These are phyloP conservation scores for Empis stercorea DNA, from an alignment of 2,888 invertebrate species.

Conservation along the genomic window DNA sequence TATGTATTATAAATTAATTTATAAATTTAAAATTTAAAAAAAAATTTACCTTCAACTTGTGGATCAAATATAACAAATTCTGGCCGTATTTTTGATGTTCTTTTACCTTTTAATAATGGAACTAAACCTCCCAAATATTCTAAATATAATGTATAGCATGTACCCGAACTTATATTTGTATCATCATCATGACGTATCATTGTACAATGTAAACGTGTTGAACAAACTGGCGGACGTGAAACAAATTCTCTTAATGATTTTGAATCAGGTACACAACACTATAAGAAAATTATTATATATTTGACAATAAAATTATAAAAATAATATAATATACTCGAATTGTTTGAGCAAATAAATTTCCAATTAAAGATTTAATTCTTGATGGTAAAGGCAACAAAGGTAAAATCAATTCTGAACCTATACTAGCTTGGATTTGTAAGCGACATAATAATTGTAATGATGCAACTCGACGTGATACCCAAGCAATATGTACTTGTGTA, in stretches of 20 bases:
- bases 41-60: constrained; percentile 55
- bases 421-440: constrained; percentile 61
- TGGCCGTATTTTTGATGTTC: constrained; percentile 92
- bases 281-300: constrained; percentile 7
- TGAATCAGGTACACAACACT: constrained; percentile 92
- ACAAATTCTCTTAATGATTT: constrained; percentile 84
- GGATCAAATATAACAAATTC: constrained; percentile 97
- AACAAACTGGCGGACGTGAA: constrained; percentile 73
- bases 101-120: constrained; percentile 85
- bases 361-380: constrained; percentile 69
- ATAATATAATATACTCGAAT: constrained; percentile 81
- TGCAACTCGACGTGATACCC: constrained; percentile 82
- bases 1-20: background rate
- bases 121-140: constrained; percentile 95
- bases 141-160: constrained; percentile 78
- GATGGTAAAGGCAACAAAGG: constrained; percentile 75
- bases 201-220: constrained; percentile 88
- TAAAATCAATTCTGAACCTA: constrained; percentile 61
- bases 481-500: constrained; percentile 81
- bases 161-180: constrained; percentile 51
- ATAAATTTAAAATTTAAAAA: background rate
- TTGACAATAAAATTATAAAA: constrained; percentile 10
- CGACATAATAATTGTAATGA: constrained; percentile 82
- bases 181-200: constrained; percentile 90
- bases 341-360: constrained; percentile 83